Conservation (phyloP, 2,888 invertebrate species). For the Macrosoma leucophasiata region DNA sequence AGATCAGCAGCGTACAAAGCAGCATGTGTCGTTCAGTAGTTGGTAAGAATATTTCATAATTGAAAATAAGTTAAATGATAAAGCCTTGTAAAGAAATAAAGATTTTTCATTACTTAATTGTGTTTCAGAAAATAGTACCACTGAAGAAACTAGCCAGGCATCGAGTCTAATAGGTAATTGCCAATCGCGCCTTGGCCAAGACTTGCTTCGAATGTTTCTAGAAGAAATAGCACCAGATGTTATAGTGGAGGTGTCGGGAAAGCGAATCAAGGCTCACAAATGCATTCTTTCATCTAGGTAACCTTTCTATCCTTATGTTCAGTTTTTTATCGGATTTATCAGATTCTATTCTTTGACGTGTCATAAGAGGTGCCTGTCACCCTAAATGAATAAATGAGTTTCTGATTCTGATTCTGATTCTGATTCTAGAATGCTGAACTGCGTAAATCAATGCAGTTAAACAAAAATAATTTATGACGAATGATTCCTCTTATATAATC, state of each 20-base stretch:
- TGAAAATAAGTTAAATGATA: constrained; percentile 2
- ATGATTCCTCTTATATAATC: no score
- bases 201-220: constrained; percentile 91
- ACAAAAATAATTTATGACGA: no score
- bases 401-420: no score
- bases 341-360: no score
- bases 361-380: no score
- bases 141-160: constrained; percentile 52
- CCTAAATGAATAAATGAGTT: no score
- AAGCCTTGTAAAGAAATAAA: neutral
- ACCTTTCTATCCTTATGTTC: no score
- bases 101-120: constrained; percentile 3
- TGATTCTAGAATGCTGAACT: no score
- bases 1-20: constrained; percentile 73
- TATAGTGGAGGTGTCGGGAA: constrained; percentile 87
- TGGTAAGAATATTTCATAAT: constrained; percentile 41
- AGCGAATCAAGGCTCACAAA: constrained; percentile 91
- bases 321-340: no score
- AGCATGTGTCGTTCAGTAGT: constrained; percentile 75
- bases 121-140: constrained; percentile 52
- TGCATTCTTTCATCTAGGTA: constrained; percentile 89
- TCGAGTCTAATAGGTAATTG: constrained; percentile 59
- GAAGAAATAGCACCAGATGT: constrained; percentile 94
- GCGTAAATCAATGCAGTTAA: no score
- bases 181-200: constrained; percentile 85